Evolutionary conservation across 2,113 vertebrate species (phyloP).

Genomic region (Drymodes brunneopygia): DNA sequence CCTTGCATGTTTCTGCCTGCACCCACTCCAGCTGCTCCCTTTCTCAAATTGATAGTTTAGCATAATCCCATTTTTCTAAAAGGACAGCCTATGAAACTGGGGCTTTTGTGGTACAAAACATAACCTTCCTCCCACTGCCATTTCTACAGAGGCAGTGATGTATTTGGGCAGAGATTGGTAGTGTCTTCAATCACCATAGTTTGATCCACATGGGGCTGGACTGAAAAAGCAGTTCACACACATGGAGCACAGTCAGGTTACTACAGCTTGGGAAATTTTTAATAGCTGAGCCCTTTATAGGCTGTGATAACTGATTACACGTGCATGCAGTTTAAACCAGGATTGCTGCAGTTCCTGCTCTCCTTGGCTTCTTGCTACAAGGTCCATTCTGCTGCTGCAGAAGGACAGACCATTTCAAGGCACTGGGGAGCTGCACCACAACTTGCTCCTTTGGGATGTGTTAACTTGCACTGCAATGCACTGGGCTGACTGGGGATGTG

Average conservation of each 20-base stretch:
- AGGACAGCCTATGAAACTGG: not conserved
- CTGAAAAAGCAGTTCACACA: not conserved
- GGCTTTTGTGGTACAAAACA: not conserved
- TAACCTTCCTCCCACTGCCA: not conserved
- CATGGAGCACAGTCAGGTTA: not conserved
- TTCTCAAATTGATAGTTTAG: not conserved
- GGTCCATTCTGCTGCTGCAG: not conserved
- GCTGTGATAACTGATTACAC: not conserved
- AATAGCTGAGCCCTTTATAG: not conserved
- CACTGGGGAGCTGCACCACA: not conserved
- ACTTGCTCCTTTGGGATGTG: not conserved
- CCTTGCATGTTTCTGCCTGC: not conserved
- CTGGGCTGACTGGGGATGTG: not conserved
- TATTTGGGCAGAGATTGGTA: not conserved
- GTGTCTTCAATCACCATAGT: not conserved
- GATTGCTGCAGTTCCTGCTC: not conserved
- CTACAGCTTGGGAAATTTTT: not conserved
- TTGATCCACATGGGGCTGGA: not conserved
- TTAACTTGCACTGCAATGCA: not conserved
- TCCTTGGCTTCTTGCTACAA: not conserved
- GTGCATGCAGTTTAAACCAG: not conserved
- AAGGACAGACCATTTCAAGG: not conserved
- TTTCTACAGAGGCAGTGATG: not conserved
- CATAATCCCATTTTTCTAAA: not conserved
- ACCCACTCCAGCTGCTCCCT: not conserved